Conservation (phyloP, 2,797 vertebrate genomes). For the Oophaga sylvatica region DNA sequence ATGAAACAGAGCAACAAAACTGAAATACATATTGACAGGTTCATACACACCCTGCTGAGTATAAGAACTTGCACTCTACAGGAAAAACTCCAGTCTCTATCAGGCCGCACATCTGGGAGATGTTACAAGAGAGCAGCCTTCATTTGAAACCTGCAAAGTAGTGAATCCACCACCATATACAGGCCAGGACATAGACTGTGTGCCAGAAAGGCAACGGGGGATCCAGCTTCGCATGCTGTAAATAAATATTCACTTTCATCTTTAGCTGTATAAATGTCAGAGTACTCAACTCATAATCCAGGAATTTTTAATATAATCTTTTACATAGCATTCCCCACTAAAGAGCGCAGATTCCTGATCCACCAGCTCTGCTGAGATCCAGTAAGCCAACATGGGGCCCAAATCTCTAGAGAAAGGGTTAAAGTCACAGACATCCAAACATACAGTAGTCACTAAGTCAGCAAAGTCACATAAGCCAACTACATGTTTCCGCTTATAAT, state of each 20-base stretch:
- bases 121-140: background rate
- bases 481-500: too few species aligned
- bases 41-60: too few species aligned
- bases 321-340: background rate
- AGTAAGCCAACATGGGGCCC: too few species aligned
- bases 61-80: too few species aligned
- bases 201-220: background rate
- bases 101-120: background rate
- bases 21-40: too few species aligned
- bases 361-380: too few species aligned
- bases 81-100: background rate
- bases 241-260: background rate
- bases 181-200: background rate
- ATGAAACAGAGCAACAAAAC: too few species aligned
- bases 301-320: background rate
- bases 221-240: background rate
- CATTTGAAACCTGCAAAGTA: background rate
- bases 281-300: background rate
- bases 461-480: too few species aligned
- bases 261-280: background rate
- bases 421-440: too few species aligned
- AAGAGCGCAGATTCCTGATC: too few species aligned
- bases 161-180: background rate
- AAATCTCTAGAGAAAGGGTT: too few species aligned
- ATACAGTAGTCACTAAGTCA: too few species aligned